Conservation (phyloP, 1,140 invertebrate genomes). For the Drosophila nannoptera region DNA sequence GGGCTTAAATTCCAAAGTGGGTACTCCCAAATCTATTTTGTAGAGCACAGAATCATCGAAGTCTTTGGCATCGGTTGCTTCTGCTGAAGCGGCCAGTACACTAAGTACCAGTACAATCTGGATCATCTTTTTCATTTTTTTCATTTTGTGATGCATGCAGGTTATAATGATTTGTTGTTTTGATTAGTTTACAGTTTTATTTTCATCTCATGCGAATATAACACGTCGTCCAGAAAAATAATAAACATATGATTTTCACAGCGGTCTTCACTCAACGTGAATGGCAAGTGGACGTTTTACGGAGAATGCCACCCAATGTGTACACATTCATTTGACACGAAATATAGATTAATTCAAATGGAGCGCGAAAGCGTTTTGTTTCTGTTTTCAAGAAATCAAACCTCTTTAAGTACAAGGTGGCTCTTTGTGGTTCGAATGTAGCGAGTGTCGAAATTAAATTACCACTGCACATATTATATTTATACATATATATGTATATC, state of each 20-base stretch:
- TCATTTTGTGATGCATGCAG: neutral
- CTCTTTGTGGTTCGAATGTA: too few species aligned
- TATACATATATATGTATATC: neutral
- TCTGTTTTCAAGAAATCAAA: too few species aligned
- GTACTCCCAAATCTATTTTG: conserved; percentile 89
- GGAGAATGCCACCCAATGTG: conserved; percentile 17
- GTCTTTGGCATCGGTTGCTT: conserved; percentile 83
- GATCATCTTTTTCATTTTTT: conserved; percentile 3
- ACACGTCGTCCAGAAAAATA: conserved; percentile 63
- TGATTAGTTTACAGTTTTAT: conserved; percentile 19
- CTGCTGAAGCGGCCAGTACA: conserved; percentile 16
- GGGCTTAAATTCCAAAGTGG: conserved; percentile 59
- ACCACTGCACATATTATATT: too few species aligned
- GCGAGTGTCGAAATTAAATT: neutral
- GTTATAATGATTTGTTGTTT: neutral
- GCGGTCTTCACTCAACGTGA: conserved; percentile 9
- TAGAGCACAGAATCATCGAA: conserved; percentile 91
- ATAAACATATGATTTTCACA: conserved; percentile 39
- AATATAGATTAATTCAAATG: neutral
- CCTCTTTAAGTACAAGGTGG: too few species aligned
- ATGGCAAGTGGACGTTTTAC: conserved; percentile 12
- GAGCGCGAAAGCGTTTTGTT: neutral
- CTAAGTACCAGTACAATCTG: conserved; percentile 20
- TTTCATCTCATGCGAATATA: conserved; percentile 37
- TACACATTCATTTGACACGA: neutral